Percentiles rank a stretch among this genome's conserved stretches.
Evolutionary conservation across 2,797 vertebrate genomes (phyloP).

Genomic region (Tiaroga cobitis): DNA sequence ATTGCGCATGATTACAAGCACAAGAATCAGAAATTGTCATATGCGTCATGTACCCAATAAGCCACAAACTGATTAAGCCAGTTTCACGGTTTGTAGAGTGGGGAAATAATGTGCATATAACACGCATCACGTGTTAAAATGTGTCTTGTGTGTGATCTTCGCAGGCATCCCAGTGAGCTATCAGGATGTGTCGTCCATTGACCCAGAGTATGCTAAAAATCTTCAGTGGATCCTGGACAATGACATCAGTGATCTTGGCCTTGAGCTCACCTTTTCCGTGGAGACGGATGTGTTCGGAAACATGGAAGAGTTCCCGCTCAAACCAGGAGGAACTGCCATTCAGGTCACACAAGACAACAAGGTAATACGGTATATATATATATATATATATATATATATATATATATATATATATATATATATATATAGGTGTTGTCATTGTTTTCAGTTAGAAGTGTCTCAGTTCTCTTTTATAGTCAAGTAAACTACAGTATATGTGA

Average conservation of each 20-base stretch:
- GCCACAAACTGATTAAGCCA: neutral
- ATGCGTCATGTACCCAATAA: neutral
- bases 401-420: too few relatives aligned
- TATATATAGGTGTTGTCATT: neutral
- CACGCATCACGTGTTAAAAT: neutral
- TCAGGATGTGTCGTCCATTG: constrained; percentile 97
- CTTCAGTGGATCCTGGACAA: constrained; percentile 99
- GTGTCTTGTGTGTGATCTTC: constrained; percentile 3
- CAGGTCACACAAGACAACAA: constrained; percentile 98
- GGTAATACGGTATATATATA: constrained; percentile 72
- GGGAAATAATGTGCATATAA: neutral
- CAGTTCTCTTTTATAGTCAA: neutral
- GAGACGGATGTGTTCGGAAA: constrained; percentile 98
- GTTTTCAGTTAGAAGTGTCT: neutral
- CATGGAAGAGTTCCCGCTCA: constrained; percentile 97
- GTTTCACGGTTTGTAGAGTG: neutral
- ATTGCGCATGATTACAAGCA: neutral
- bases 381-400: too few relatives aligned
- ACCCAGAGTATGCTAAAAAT: constrained; percentile 98
- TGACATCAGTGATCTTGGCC: constrained; percentile 95
- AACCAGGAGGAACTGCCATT: constrained; percentile 91
- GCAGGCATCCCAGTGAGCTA: constrained; percentile 98
- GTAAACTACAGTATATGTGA: too few relatives aligned
- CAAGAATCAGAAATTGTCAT: neutral
- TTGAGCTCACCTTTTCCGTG: constrained; percentile 97